Evolutionary conservation across 2,888 invertebrate genomes (phyloP).

Genomic region (Meiosimyza decipiens): DNA sequence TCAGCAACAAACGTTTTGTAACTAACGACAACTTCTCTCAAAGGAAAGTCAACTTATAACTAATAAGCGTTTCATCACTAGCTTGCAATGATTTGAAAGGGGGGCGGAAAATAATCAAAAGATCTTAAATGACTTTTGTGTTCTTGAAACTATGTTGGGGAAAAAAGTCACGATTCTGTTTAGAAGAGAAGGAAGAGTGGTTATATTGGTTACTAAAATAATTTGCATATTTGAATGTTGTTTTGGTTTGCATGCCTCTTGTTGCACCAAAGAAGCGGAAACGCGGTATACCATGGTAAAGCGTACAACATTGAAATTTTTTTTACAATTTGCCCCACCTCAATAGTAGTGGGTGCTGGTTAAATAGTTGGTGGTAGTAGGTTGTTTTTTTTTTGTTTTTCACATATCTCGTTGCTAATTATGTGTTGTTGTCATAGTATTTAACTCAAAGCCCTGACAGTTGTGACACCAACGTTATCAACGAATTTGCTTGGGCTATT

Average conservation of each 20-base stretch:
- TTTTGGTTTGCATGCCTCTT: neutral
- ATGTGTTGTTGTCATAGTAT: too few relatives aligned
- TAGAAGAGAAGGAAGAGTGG: neutral
- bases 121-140: neutral
- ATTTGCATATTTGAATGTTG: neutral
- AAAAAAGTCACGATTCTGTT: constrained; percentile 18
- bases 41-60: too few relatives aligned
- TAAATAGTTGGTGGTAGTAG: neutral
- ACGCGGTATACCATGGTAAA: neutral
- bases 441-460: too few relatives aligned
- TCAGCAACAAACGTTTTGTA: too few relatives aligned
- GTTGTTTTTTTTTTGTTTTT: neutral
- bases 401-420: too few relatives aligned
- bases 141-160: neutral
- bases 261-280: constrained; percentile 19
- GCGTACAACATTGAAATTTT: constrained; percentile 8
- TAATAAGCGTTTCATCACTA: too few relatives aligned
- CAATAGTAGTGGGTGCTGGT: neutral
- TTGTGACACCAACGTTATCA: too few relatives aligned
- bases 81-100: too few relatives aligned
- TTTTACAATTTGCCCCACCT: neutral
- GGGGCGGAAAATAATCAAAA: too few relatives aligned
- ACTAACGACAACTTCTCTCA: too few relatives aligned
- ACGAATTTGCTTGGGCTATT: too few relatives aligned
- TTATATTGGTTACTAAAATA: too few relatives aligned